These are phyloP conservation scores for Dynastes hyllus DNA, from an alignment of 2,888 invertebrate species.

Conservation along the genomic window DNA sequence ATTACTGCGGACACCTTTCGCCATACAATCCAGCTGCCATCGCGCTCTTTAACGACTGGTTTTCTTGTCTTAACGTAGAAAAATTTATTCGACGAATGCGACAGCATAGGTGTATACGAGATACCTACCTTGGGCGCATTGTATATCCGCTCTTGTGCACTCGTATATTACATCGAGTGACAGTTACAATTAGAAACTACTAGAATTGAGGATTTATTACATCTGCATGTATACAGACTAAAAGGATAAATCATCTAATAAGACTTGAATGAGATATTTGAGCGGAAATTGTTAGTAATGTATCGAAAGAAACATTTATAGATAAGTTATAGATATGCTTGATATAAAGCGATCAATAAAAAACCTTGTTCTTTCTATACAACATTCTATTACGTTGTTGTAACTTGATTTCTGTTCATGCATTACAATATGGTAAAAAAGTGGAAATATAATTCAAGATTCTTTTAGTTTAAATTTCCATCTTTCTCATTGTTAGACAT, in stretches of 20 bases:
- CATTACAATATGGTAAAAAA: too few species aligned
- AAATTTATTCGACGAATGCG: conserved; percentile 29
- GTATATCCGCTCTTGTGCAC: conserved; percentile 15
- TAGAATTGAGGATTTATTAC: conserved; percentile 26
- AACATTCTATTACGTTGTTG: too few species aligned
- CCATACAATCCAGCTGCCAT: conserved; percentile 67
- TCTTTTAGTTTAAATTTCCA: too few species aligned
- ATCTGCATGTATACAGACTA: not conserved
- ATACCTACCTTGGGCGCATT: not conserved
- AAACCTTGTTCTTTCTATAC: too few species aligned
- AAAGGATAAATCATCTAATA: conserved; percentile 3
- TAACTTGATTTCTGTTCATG: too few species aligned
- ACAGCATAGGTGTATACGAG: conserved; percentile 5
- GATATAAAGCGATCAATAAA: too few species aligned
- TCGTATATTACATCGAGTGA: conserved; percentile 16
- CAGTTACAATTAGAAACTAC: conserved; percentile 38
- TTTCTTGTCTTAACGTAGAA: conserved; percentile 32
- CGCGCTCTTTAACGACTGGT: conserved; percentile 57
- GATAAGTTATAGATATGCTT: not conserved
- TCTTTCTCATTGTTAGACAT: too few species aligned
- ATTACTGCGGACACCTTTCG: conserved; percentile 70
- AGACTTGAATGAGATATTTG: not conserved
- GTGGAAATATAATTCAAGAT: too few species aligned
- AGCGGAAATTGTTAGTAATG: not conserved
- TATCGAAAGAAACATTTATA: not conserved